These are phyloP conservation scores for Nothobranchius furzeri DNA, from an alignment of 2,113 vertebrate species.

Conservation along the genomic window DNA sequence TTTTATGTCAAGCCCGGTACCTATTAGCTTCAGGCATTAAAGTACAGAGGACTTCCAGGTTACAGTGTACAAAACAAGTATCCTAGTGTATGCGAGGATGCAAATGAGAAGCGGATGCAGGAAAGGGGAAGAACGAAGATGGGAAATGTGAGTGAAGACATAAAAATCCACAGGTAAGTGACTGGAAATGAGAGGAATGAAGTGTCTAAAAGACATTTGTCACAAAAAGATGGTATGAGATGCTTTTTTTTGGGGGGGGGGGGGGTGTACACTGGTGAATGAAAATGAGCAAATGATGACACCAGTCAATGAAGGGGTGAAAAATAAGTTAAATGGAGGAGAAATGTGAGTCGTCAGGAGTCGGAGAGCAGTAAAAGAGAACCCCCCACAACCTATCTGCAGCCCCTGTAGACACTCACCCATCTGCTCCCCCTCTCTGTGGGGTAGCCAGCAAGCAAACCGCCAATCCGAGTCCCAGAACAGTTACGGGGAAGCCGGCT, in stretches of 20 bases:
- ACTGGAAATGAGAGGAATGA: background rate
- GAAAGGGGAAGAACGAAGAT: background rate
- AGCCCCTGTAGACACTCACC: slow-evolving; percentile 33
- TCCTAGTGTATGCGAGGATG: background rate
- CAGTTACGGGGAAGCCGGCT: slow-evolving; percentile 19
- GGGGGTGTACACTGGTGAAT: slow-evolving; percentile 1
- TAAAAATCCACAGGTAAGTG: background rate
- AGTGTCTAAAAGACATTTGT: slow-evolving; percentile 12
- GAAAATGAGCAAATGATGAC: background rate
- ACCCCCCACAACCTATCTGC: background rate
- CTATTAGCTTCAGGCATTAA: slow-evolving; percentile 11
- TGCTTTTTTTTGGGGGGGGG: background rate
- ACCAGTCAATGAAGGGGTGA: background rate
- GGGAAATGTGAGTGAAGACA: background rate
- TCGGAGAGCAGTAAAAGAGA: slow-evolving; percentile 7
- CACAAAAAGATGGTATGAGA: background rate
- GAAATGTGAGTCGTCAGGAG: slow-evolving; percentile 7
- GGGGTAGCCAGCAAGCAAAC: slow-evolving; percentile 6
- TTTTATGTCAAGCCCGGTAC: slow-evolving; percentile 30
- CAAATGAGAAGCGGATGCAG: slow-evolving; percentile 29
- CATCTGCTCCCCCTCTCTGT: slow-evolving; percentile 30
- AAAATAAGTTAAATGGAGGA: background rate
- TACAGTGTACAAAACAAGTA: background rate
- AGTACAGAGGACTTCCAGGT: slow-evolving; percentile 33
- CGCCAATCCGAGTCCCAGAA: slow-evolving; percentile 10